Percentiles rank a stretch among this genome's conserved stretches.
Evolutionary conservation across 2,888 invertebrate genomes (phyloP).

Genomic region (Proisotoma minuta): DNA sequence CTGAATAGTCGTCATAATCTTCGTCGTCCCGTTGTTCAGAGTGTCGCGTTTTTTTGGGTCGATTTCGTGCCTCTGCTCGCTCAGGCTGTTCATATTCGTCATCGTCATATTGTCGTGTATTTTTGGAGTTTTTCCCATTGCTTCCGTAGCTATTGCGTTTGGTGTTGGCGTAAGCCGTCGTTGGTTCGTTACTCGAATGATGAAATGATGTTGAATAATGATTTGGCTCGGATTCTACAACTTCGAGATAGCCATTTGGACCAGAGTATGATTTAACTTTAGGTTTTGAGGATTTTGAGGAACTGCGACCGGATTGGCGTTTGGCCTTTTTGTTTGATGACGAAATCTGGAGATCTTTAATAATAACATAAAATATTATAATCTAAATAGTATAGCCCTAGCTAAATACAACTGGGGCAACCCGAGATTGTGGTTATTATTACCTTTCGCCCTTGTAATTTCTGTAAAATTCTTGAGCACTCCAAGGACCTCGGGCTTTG

Average conservation of each 20-base stretch:
- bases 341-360: neutral
- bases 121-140: too few species aligned
- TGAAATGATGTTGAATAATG: constrained; percentile 5
- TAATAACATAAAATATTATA: too few species aligned
- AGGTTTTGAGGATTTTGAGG: constrained; percentile 1
- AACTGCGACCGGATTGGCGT: neutral
- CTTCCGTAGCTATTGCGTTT: neutral
- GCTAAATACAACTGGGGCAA: too few species aligned
- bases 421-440: too few species aligned
- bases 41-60: neutral
- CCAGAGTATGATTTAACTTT: neutral
- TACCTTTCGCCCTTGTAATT: too few species aligned
- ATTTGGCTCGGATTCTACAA: constrained; percentile 3
- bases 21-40: neutral
- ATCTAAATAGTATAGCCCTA: too few species aligned
- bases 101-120: neutral
- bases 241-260: neutral
- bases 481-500: too few species aligned
- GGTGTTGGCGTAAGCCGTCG: neutral
- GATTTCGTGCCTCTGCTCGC: neutral
- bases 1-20: neutral
- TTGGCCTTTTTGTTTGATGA: neutral
- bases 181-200: neutral
- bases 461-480: too few species aligned
- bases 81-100: neutral